Evolutionary conservation across 2,113 vertebrate species (phyloP).

Genomic region (Anas platyrhynchos): DNA sequence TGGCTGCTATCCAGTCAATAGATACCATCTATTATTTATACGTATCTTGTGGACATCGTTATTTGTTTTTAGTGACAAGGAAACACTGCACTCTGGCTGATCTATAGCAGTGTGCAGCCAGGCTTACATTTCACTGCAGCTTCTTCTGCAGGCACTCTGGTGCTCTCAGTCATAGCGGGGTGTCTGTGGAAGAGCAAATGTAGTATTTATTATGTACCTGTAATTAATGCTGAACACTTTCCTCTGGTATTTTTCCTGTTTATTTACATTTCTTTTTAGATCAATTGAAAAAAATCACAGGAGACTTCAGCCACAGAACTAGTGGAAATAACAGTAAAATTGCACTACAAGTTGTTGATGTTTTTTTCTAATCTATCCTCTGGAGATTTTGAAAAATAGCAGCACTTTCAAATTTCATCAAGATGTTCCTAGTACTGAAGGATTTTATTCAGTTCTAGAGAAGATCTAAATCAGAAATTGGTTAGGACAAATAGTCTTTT

Average conservation of each 20-base stretch:
- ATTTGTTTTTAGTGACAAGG: neutral
- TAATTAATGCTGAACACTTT: conserved; percentile 35
- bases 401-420: neutral
- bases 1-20: conserved; percentile 6
- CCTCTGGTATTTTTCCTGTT: neutral
- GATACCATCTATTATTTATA: conserved; percentile 7
- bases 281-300: neutral
- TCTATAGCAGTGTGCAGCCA: neutral
- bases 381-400: neutral
- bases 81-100: neutral
- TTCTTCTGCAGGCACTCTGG: neutral
- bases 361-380: neutral
- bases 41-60: neutral
- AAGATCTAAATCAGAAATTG: conserved; percentile 10
- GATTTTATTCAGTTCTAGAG: neutral
- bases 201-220: neutral
- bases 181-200: neutral
- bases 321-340: neutral
- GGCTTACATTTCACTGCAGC: neutral
- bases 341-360: neutral
- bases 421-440: neutral
- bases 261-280: conserved; percentile 9
- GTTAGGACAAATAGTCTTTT: neutral
- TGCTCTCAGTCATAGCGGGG: neutral
- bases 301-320: neutral